Evolutionary conservation across 2,797 vertebrate genomes (phyloP), one percentile per base, ranked within the genome.

Genomic region (Psittacula echo): DNA sequence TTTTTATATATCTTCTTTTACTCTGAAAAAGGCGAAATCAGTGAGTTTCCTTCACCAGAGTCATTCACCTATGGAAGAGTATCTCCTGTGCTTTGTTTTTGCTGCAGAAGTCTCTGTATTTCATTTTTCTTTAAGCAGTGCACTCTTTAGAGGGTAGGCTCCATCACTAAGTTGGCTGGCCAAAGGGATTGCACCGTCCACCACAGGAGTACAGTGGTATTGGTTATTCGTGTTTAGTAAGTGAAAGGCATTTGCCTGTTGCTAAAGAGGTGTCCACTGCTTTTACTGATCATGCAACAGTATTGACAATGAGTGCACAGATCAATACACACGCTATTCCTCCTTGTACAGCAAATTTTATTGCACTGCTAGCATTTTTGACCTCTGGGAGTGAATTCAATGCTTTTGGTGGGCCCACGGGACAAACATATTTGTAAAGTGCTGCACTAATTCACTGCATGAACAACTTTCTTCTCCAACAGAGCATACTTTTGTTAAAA

Each of bases 301-400:
- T 77, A 71, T 56, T 87, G 80, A 77, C 74, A 93, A 70, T 6
- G 51, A 87, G n/a, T 13, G 18, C 67, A 82, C 60, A 71, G 81
- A 92, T 85, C 90, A 85, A 73, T 92, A 11, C 20, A 44, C 20
- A 32, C 3, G 4, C 21, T 58, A 15, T 68, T 90, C 27, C n/a
- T 87, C 64, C 32, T 79, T 56, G 44, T 64, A 70, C 80, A 82
- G 56, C 74, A 91, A 27, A 53, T 90, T 83, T 95, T 92, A 90
- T 83, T 83, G 81, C 65, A 47, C 29, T 89, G 81, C 39, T 90
- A 53, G 29, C 67, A 41, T 65, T 90, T 95, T 80, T 73, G 80
- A 61, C 53, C 68, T 68, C 53, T 85, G 47, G 26, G 32, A 71
- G 20, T 13, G 27, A 93, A 61, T 18, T 89, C 58, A 62, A 14